These are phyloP conservation scores for Seriola dumerili DNA, from an alignment of 2,113 vertebrate genomes.

Conservation along the genomic window DNA sequence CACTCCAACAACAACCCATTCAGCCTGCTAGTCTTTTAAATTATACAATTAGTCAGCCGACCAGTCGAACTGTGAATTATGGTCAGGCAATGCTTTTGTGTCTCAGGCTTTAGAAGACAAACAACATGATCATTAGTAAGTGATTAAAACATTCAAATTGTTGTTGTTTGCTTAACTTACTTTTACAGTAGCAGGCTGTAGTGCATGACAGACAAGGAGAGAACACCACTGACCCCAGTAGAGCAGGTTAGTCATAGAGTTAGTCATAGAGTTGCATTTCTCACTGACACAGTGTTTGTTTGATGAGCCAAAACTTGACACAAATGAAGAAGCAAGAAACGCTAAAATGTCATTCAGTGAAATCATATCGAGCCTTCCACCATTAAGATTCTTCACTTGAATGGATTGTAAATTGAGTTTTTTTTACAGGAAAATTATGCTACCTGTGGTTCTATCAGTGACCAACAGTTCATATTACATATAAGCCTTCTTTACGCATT, in stretches of 20 bases:
- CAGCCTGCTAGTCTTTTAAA: conserved; percentile 15
- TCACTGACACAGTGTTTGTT: not conserved
- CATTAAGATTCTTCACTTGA: not conserved
- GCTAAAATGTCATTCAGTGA: not conserved
- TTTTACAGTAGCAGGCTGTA: not conserved
- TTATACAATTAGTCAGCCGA: conserved; percentile 28
- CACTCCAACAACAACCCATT: conserved; percentile 40
- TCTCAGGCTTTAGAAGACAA: conserved; percentile 4
- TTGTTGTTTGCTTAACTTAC: not conserved
- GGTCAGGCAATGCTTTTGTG: not conserved
- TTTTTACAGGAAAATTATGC: not conserved
- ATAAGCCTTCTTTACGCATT: not conserved
- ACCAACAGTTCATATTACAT: not conserved
- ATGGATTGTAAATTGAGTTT: not conserved
- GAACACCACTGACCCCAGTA: not conserved
- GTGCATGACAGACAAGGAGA: not conserved
- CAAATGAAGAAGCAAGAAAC: not conserved
- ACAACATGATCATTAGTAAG: not conserved
- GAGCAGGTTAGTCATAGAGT: not conserved
- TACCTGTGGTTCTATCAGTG: not conserved
- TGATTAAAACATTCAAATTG: not conserved
- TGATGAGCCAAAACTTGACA: conserved; percentile 5
- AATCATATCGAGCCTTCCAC: not conserved
- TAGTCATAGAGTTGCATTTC: not conserved
- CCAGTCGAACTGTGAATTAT: conserved; percentile 10